Evolutionary conservation across 2,113 vertebrate species (phyloP).

Genomic region (Halichoeres trimaculatus): DNA sequence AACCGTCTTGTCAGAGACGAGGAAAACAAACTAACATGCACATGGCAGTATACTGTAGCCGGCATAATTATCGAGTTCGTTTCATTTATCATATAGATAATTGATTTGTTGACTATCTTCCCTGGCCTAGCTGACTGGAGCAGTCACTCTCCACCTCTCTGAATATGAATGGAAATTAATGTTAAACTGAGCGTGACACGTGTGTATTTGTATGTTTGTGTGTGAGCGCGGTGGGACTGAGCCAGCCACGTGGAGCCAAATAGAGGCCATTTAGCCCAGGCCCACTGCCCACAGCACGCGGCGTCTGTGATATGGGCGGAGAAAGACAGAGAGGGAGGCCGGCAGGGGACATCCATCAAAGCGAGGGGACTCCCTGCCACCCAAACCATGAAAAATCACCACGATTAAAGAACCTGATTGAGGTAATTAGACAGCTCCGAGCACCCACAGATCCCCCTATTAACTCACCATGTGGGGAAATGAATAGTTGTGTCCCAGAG

Average conservation of each 20-base stretch:
- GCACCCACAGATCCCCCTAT: constrained; percentile 53
- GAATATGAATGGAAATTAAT: constrained; percentile 7
- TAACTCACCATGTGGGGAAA: constrained; percentile 62
- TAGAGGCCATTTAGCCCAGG: constrained; percentile 43
- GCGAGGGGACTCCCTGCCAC: constrained; percentile 25
- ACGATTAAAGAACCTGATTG: constrained; percentile 73
- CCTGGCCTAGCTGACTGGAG: constrained; percentile 16
- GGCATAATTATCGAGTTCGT: no score
- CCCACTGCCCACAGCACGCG: constrained; percentile 19
- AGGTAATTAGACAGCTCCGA: constrained; percentile 71
- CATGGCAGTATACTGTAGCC: no score
- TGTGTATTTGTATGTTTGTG: constrained; percentile 13
- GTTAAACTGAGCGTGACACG: constrained; percentile 9
- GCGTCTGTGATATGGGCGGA: constrained; percentile 25
- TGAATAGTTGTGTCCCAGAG: constrained; percentile 53
- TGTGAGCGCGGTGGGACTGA: background rate
- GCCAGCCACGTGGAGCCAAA: constrained; percentile 28
- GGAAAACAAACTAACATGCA: no score
- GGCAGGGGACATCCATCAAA: constrained; percentile 47
- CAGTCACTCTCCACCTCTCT: constrained; percentile 24
- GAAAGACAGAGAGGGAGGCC: background rate
- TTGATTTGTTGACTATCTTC: no score
- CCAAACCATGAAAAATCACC: constrained; percentile 67
- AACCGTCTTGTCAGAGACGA: no score
- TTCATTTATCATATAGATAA: no score